These are phyloP conservation scores for Rhorus exstirpatorius DNA, from an alignment of 2,888 invertebrate species.

Conservation along the genomic window DNA sequence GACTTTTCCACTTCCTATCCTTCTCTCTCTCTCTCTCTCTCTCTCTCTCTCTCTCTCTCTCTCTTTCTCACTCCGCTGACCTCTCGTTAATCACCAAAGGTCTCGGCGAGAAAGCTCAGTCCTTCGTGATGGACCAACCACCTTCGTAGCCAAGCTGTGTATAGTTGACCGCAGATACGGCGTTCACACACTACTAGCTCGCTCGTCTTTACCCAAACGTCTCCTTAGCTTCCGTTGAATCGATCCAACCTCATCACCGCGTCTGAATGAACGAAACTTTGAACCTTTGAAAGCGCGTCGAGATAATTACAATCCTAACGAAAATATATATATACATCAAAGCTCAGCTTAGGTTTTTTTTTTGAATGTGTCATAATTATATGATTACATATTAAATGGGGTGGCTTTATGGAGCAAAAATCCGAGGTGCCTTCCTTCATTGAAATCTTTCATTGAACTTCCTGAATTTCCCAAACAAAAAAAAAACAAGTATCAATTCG, in stretches of 20 bases:
- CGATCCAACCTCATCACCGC: constrained; percentile 40
- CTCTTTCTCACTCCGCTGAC: constrained; percentile 76
- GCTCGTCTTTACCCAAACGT: constrained; percentile 51
- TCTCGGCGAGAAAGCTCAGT: constrained; percentile 74
- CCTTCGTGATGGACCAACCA: constrained; percentile 69
- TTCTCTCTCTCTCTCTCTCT: constrained; percentile 36
- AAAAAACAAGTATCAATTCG: neutral
- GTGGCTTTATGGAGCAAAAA: too few species aligned
- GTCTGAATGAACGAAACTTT: neutral
- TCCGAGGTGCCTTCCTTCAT: too few species aligned
- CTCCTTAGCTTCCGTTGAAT: constrained; percentile 60
- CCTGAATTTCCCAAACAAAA: neutral
- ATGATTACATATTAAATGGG: too few species aligned
- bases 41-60: constrained; percentile 17
- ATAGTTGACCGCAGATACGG: constrained; percentile 85
- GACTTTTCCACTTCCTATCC: constrained; percentile 31
- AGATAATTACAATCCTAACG: constrained; percentile 37
- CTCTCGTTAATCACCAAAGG: constrained; percentile 86
- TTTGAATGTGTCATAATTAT: neutral
- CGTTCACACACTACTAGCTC: constrained; percentile 61
- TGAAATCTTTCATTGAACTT: neutral
- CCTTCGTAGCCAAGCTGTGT: constrained; percentile 81
- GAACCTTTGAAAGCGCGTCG: constrained; percentile 13
- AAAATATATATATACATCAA: constrained; percentile 26
- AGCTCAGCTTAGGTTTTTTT: neutral